Evolutionary conservation across 2,888 invertebrate genomes (phyloP).

Genomic region (Loripinus fragilis): DNA sequence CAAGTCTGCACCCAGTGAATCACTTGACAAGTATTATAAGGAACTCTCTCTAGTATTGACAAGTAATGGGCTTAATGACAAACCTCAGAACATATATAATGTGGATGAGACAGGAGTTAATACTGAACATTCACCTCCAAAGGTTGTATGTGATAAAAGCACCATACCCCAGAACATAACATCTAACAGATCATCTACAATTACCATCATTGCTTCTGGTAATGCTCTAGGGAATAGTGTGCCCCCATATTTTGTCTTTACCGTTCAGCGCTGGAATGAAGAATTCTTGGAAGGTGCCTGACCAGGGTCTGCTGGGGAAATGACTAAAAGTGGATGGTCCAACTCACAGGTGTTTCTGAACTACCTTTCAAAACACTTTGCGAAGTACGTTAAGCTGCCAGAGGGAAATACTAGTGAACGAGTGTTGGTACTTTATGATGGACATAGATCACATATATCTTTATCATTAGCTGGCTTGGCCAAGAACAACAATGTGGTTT

Average conservation of each 20-base stretch:
- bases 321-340: constrained; percentile 16
- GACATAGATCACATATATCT: constrained; percentile 3
- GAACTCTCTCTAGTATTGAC: constrained; percentile 21
- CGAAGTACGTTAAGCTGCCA: background rate
- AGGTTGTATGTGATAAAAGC: too few species aligned
- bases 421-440: constrained; percentile 1
- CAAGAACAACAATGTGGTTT: background rate
- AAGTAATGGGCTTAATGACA: background rate
- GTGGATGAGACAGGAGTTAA: too few species aligned
- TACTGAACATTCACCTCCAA: too few species aligned
- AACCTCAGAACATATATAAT: too few species aligned
- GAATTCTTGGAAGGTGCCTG: background rate
- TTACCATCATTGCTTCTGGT: too few species aligned
- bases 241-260: constrained; percentile 20
- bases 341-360: too few species aligned
- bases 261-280: constrained; percentile 12
- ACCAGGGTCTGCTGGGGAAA: background rate
- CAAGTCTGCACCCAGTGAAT: constrained; percentile 20
- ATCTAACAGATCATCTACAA: too few species aligned
- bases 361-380: background rate
- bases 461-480: background rate
- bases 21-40: constrained; percentile 19
- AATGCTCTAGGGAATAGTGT: too few species aligned
- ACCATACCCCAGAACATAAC: too few species aligned
- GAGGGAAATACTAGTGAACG: background rate